Evolutionary conservation across 2,888 invertebrate species (phyloP).

Genomic region (Drosophila villosipedis): DNA sequence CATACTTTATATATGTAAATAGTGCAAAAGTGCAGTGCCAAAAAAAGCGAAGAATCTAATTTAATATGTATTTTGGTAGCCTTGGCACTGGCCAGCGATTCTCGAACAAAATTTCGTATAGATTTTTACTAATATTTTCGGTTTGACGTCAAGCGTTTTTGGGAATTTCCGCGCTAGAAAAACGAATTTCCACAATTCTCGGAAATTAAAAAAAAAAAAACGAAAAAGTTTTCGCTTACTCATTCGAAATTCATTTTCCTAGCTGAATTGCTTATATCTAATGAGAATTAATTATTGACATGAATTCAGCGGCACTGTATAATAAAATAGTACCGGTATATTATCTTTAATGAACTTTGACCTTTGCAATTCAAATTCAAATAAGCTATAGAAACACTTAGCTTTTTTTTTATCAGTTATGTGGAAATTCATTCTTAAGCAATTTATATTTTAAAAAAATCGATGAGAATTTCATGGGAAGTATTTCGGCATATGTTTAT

Average conservation of each 20-base stretch:
- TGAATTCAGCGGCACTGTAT: neutral
- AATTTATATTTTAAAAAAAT: slow-evolving; percentile 5
- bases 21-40: slow-evolving; percentile 56
- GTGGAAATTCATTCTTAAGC: neutral
- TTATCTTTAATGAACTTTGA: slow-evolving; percentile 59
- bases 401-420: slow-evolving; percentile 25
- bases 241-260: slow-evolving; percentile 26
- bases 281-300: slow-evolving; percentile 1
- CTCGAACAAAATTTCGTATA: slow-evolving; percentile 25
- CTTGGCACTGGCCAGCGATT: slow-evolving; percentile 62
- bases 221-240: slow-evolving; percentile 41
- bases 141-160: slow-evolving; percentile 57
- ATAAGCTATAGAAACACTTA: slow-evolving; percentile 12
- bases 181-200: slow-evolving; percentile 29
- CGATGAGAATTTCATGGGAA: slow-evolving; percentile 45
- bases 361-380: slow-evolving; percentile 40
- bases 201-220: neutral
- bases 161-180: slow-evolving; percentile 55
- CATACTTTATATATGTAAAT: slow-evolving; percentile 17
- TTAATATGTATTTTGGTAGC: slow-evolving; percentile 24
- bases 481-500: slow-evolving; percentile 47
- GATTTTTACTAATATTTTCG: slow-evolving; percentile 38
- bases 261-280: neutral
- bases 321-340: slow-evolving; percentile 19
- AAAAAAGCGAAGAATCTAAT: slow-evolving; percentile 17